Evolutionary conservation across 1,140 invertebrate species (phyloP), one percentile per base, ranked within the genome.

Genomic region (Megathymus violae): DNA sequence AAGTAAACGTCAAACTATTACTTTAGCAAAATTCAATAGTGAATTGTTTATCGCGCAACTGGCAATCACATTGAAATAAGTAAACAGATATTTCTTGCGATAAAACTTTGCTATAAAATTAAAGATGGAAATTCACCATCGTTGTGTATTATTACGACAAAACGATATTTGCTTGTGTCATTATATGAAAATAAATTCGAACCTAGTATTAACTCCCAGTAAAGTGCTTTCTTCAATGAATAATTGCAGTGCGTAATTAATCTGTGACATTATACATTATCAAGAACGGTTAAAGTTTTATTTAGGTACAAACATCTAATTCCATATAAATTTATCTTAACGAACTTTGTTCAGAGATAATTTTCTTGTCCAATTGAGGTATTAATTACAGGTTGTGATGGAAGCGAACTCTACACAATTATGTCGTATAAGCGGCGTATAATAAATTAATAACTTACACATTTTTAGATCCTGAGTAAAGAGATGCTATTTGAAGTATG

Each of bases 391-490:
- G 44, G 16, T 62, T 47, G 46, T 54, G 61, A 63, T 50, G 36
- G 36, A 56, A 19, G 40, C 41, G 16, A 58, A 64, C 51, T 34
- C 40, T 41, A 44, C 36, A 61, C 48, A 64, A 64, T 69, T 70
- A 66, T 19, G 38, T 52, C 14, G 61, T 44, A 50, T 51, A 47
- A 43, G 63, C 56, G 17, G 31, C 31, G 22, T 64, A 16, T 52
- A 31, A 31, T 52, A 61, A 71, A 71, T 67, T 73, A 66, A 69
- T 68, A 64, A 41, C 34, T 64, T 16, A 60, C 43, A 61, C 54
- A 52, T n/a, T n/a, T 67, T 71, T 67, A 59, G 64, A 47, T 60
- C 25, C 56, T 50, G 41, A 67, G 56, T 61, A 70, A 60, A 67
- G 50, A 61, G 16, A 36, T 54, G 38, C 51, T 63, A 68, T 72